Evolutionary conservation across 2,888 invertebrate species (phyloP), one percentile per base, ranked within the genome.

Genomic region (Stictocephala bisonia): DNA sequence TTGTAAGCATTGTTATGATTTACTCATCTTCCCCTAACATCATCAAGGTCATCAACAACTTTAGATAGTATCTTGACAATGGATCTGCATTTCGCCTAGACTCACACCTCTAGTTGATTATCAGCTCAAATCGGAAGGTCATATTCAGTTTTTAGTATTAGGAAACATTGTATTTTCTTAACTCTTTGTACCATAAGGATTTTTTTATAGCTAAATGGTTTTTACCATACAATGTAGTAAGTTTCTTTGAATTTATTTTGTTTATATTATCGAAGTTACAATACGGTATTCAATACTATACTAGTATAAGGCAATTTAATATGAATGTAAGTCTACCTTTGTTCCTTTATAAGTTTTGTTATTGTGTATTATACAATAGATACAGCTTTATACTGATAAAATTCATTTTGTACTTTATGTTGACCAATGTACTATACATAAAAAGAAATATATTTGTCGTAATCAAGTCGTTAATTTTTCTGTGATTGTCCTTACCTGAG

Each of bases 361-460:
- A 60, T 31, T 60, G 60, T 60, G 60, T 60, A 60, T 35, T 60
- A 60, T 60, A 60, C n/a, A n/a, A 35, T 60, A 60, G 60, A 40
- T 35, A 40, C 40, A 22, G 60, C 60, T 60, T 56, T 56, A 29
- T 56, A 60, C 22, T 3, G 40, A 22, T 60, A 60, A n/a, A 9
- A 40, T 56, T 60, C 27, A 20, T 60, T 60, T 60, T 60, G 40
- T 60, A 60, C 31, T 31, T 60, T 60, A 60, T 22, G 60, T 60
- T 60, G 60, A 60, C 60, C 60, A 60, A 60, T 60, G 60, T 60
- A 60, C 22, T 40, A 60, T 60, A 60, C 40, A 60, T 60, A 60
- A 2, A 56, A 27, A 56, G 56, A 60, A 60, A 60, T 60, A 60
- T 60, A 60, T 60, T 60, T 60, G 60, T 60, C 60, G 60, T 40